These are phyloP conservation scores for Prolemur simus DNA, from an alignment of 2,113 vertebrate species.

Conservation along the genomic window DNA sequence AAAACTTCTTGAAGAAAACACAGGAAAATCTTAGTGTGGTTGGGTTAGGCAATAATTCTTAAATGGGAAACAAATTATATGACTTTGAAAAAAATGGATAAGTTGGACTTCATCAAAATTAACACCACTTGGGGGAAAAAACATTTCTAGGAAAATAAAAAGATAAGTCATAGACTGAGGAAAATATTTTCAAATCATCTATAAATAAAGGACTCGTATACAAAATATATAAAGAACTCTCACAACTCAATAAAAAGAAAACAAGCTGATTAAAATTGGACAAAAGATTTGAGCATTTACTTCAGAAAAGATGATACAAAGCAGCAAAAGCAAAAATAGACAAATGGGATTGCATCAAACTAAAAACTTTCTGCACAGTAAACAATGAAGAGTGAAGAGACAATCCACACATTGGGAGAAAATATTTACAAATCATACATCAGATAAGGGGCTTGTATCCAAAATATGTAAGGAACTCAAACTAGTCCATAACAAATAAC, in stretches of 20 bases:
- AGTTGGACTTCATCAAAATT: not conserved
- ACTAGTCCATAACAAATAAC: not conserved
- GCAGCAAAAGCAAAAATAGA: not conserved
- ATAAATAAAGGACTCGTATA: not conserved
- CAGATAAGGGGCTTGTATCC: not conserved
- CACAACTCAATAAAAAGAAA: not conserved
- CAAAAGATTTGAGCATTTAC: not conserved
- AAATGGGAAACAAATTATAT: not conserved
- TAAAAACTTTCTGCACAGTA: not conserved
- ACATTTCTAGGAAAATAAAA: not conserved
- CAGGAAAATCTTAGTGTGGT: not conserved
- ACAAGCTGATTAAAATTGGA: not conserved
- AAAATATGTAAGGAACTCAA: not conserved
- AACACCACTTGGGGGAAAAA: not conserved
- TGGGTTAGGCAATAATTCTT: not conserved
- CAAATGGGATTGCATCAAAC: not conserved
- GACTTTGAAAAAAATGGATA: not conserved
- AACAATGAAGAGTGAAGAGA: not conserved
- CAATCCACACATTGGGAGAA: not conserved
- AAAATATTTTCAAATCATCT: not conserved
- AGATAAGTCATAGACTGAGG: not conserved
- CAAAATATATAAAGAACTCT: not conserved
- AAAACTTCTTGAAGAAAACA: not conserved
- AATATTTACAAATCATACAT: not conserved
- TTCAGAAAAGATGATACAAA: not conserved